Base-by-base conservation (phyloP, 2,797 vertebrate species). In the Ibycter americanus region DNA sequence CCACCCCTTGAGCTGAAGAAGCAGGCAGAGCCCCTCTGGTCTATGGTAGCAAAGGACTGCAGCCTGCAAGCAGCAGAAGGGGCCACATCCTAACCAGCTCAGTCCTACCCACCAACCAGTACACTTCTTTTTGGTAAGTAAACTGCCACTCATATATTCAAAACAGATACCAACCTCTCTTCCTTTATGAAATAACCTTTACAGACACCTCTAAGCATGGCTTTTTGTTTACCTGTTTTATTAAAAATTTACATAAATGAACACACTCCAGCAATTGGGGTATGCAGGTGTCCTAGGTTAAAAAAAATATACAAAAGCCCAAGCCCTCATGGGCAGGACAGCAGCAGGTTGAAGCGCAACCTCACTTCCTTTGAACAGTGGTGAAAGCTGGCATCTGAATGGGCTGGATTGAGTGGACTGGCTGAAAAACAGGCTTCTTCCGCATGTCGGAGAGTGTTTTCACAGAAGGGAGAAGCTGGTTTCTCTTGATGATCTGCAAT, bases 401-500 rank as follows among this genome's bases (percentile, higher is more conserved):
- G 90, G 99, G 98, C 98, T 99, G 99, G 87, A 99, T 94, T 0
- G 99, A 98, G 94, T 99, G 99, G 26, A 98, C 97, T 3, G 98
- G 96, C 96, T 98, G 99, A 87, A 99, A 99, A 40, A 98, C 93
- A 2, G 98, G 97, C 94, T 99, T 99, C 98, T 99, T 99, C 89
- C 99, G 97, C 74, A 98, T 97, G 81, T 99, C 99, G 0, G 99
- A 99, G 61, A 99, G 98, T 8, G 98, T 98, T 94, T 99, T 99
- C 71, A 98, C 95, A 2, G 98, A 96, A 17, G 99, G 99, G 71
- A 99, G 98, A 70, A 99, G 99, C 97, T 99, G 99, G 97, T 99
- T 99, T 93, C 99, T 98, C 98, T 99, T 99, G 98, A 99, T 99
- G 98, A 99, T 99, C 98, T 99, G 99, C 94, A 99, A 96, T n/a